These are phyloP conservation scores for Papilio machaon DNA, from an alignment of 1,140 invertebrate genomes.

Conservation along the genomic window DNA sequence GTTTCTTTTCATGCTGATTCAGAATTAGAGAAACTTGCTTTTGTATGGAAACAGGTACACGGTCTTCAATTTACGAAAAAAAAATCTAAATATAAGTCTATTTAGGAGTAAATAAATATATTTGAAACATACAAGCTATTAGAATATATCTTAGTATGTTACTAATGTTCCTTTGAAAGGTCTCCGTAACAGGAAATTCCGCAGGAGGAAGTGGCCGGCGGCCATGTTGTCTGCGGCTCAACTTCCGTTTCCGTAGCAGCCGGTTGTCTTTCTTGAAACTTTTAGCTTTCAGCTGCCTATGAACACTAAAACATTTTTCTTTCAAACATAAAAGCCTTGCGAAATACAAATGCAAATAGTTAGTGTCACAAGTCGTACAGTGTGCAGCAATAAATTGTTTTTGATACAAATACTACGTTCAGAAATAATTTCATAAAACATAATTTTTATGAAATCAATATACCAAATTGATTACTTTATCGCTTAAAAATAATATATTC, in stretches of 20 bases:
- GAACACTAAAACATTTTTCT: slow-evolving; percentile 55
- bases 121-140: neutral
- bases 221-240: slow-evolving; percentile 71
- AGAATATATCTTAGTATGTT: slow-evolving; percentile 45
- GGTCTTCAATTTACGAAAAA: too few relatives aligned
- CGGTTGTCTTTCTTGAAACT: slow-evolving; percentile 57
- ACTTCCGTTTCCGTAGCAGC: slow-evolving; percentile 57
- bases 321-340: slow-evolving; percentile 39
- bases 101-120: too few relatives aligned
- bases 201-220: slow-evolving; percentile 65
- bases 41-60: too few relatives aligned
- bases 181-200: slow-evolving; percentile 49
- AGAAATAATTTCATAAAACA: too few relatives aligned
- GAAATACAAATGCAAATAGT: neutral
- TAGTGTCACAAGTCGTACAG: neutral
- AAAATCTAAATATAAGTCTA: too few relatives aligned
- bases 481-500: too few relatives aligned
- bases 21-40: too few relatives aligned
- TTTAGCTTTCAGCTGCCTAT: slow-evolving; percentile 49
- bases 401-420: neutral
- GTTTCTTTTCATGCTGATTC: too few relatives aligned
- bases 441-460: too few relatives aligned
- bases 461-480: too few relatives aligned
- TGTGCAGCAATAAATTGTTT: neutral
- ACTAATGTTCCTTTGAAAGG: slow-evolving; percentile 48